Base-by-base conservation (phyloP, 35 echinoderm and acorn worm species). In the Nesometra sesokonis region DNA sequence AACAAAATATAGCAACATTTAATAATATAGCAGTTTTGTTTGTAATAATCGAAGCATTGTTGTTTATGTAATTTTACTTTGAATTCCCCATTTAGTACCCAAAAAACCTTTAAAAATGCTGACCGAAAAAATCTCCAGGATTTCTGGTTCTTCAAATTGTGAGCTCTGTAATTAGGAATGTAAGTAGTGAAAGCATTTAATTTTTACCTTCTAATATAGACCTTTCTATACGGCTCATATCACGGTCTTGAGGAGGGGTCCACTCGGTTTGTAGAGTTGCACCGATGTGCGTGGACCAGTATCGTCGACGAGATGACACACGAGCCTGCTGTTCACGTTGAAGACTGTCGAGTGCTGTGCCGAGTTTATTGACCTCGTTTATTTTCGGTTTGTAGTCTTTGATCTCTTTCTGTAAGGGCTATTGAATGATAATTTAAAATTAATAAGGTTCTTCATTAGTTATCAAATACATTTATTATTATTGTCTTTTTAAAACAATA, bases 331-430 rank as follows among this genome's bases (percentile, higher is more conserved):
- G 80, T 30, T 97, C 94, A 77, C 91, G 87, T 29, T 91, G 80
- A 39, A 97, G 84, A 76, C 89, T 91, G 87, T 97, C 95, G 17
- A 97, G 87, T 57, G 89, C 87, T 17, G 89, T 87, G 57, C 95
- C 95, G 0, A 97, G 92, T 82, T 97, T 97, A 84, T 97, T 93
- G 4, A 97, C 90, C 29, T 97, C 95, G 31, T 91, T 92, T 15
- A 97, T 94, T 90, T 97, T 97, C 32, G 95, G 95, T 43, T 92
- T 77, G 87, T 93, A 97, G 84, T 93, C 92, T 0, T 93, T 81
- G 33, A 97, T 93, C 85, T 97, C 92, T 86, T 92, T 88, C 84
- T 97, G 92, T 0, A 97, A 87, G 31, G 95, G 95, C 95, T 97
- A 82, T 0, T 76, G 15, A 7, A 43, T 43, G 4, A 43, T 7